Base-by-base conservation (phyloP, 2,113 vertebrate genomes). In the Uropsilus gracilis region DNA sequence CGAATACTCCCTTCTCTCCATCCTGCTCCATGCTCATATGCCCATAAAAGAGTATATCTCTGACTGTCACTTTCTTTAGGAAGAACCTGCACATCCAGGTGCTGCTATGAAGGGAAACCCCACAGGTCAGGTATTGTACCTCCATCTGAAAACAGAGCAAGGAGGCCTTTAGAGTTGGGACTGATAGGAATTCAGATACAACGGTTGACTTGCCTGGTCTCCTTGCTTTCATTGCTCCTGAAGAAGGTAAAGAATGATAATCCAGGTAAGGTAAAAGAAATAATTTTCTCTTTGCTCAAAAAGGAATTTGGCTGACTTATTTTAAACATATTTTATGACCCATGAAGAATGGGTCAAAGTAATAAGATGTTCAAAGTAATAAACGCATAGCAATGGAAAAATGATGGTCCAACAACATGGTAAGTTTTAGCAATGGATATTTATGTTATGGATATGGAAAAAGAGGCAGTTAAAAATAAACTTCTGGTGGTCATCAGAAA, bases 301-400 rank as follows among this genome's bases (percentile, higher is more conserved):
- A 59, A 28, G n/a, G n/a, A n/a, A n/a, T n/a, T n/a, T n/a, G n/a
- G 28, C 37, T 66, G 55, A 4, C 5, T 66, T 57, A 55, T 64
- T 95, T 86, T n/a, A 91, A 50, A 76, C n/a, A 28, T 50, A 72
- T 64, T 78, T 46, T 7, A 37, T 18, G 78, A 76, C n/a, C 53
- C 10, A 22, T 3, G 5, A 91, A 26, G 32, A 34, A n/a, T n/a
- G n/a, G n/a, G n/a, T n/a, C n/a, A n/a, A n/a, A n/a, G n/a, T n/a
- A n/a, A n/a, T n/a, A n/a, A 68, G 14, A 28, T 37, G 3, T 46
- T 83, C 39, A 50, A 82, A 92, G 88, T 69, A 53, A 91, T 39
- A 32, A 20, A 28, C 1, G 5, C 2, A 24, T 6, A 30, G n/a
- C 32, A 37, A 85, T 46, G 9, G 30, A 37, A 8, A 13, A 46